Conservation (phyloP, 2,888 invertebrate genomes). For the Papilio protenor region DNA sequence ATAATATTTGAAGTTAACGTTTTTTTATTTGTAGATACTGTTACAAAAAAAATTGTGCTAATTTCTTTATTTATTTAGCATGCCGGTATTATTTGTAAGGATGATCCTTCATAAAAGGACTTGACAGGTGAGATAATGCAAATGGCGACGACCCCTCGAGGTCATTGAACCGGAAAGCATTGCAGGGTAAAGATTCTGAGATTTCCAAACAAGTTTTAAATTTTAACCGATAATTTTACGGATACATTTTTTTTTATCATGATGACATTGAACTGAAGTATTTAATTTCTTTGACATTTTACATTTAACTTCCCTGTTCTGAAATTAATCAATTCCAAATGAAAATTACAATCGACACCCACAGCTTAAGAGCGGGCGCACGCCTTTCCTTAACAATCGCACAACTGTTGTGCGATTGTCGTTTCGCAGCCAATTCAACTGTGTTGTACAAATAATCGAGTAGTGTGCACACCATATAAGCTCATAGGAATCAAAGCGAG, state of each 20-base stretch:
- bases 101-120: constrained; percentile 30
- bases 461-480: too few relatives aligned
- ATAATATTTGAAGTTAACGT: too few relatives aligned
- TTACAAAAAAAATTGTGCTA: too few relatives aligned
- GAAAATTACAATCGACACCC: not conserved
- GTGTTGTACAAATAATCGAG: too few relatives aligned
- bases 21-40: too few relatives aligned
- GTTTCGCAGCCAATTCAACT: too few relatives aligned
- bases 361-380: not conserved
- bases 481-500: too few relatives aligned
- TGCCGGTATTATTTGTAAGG: not conserved
- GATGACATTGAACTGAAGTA: not conserved
- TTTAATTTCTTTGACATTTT: constrained; percentile 4
- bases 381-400: too few relatives aligned
- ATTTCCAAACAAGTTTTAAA: constrained; percentile 16
- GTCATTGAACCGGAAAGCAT: constrained; percentile 38
- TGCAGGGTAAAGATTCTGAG: constrained; percentile 30
- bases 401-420: too few relatives aligned
- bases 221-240: constrained; percentile 16
- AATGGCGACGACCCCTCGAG: constrained; percentile 29
- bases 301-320: not conserved
- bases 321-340: not conserved
- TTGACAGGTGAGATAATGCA: constrained; percentile 31
- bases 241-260: constrained; percentile 6
- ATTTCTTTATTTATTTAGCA: too few relatives aligned